Conservation (phyloP, 1,140 invertebrate genomes). For the Plodia interpunctella region DNA sequence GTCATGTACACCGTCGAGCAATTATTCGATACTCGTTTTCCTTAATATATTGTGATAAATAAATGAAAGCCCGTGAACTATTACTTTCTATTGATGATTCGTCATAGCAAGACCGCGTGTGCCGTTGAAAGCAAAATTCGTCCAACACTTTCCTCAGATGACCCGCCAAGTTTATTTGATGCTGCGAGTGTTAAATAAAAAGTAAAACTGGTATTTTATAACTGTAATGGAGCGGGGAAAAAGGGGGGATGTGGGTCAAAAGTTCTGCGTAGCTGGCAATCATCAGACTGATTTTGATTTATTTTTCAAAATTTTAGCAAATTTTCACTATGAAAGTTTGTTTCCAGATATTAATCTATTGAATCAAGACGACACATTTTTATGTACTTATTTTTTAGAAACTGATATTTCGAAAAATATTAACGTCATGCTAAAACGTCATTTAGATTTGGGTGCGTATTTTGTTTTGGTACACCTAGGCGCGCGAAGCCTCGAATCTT, state of each 20-base stretch:
- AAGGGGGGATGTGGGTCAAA: slow-evolving; percentile 35
- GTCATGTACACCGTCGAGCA: too few species aligned
- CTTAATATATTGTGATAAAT: slow-evolving; percentile 16
- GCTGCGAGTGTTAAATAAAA: slow-evolving; percentile 44
- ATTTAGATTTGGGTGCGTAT: neutral
- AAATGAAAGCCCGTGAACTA: slow-evolving; percentile 42
- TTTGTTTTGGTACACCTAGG: neutral
- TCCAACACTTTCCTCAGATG: slow-evolving; percentile 66
- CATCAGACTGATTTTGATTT: neutral
- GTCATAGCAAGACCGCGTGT: slow-evolving; percentile 30
- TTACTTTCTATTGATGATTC: slow-evolving; percentile 65
- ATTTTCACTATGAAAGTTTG: too few species aligned
- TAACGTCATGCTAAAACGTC: neutral
- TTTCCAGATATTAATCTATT: too few species aligned
- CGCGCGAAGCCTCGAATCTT: slow-evolving; percentile 15
- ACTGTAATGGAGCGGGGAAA: slow-evolving; percentile 50
- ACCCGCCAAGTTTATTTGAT: slow-evolving; percentile 49
- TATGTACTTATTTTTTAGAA: too few species aligned
- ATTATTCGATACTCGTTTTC: neutral
- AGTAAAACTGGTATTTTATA: slow-evolving; percentile 58
- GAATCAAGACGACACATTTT: too few species aligned
- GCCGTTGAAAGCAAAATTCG: slow-evolving; percentile 70
- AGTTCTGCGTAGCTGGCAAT: slow-evolving; percentile 2
- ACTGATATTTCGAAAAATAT: too few species aligned
- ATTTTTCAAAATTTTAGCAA: neutral